Base-by-base conservation (phyloP, 2,888 invertebrate species). In the Saturnia pavonia region DNA sequence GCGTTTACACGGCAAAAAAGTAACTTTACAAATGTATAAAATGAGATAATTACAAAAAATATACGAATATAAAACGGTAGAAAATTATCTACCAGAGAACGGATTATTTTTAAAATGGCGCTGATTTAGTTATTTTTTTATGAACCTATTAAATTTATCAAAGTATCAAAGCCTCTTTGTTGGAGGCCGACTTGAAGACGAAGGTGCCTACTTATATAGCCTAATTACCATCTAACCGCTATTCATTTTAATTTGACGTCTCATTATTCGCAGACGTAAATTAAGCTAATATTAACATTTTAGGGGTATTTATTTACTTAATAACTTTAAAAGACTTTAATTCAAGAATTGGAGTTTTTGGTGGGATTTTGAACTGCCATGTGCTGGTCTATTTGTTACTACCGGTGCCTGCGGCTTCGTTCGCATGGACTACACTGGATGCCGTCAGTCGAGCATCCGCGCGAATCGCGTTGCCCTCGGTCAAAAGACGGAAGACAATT, bases 261-360 rank as follows among this genome's bases (percentile, higher is more conserved):
- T 73, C 65, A 71, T 73, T 73, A 70, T 69, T 43, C 34, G 19
- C 25, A 57, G 63, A 51, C 71, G 34, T 73, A 73, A 71, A 71
- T 73, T 70, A 57, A 19, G 25, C 57, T 14, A 16, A 65, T 63
- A 63, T 71, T 72, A 74, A 72, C 74, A 69, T 73, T 70, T 73
- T 70, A 60, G 75, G 65, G 25, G 73, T 77, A 78, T 80, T 80
- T 82, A 82, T 83, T 80, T 80, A 81, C 80, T 77, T 81, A 83
- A 79, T 82, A 78, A 78, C 79, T 27, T 69, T 63, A 14, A 12
- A 60, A 27, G 27, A 27, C 7, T 27, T 14, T 60, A 43, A 12
- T 43, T 43, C 34, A 34, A 34, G 3, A 4, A 6, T 34, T 34
- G 34, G 34, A 34, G 34, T 34, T 34, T 34, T 34, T 34, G 34